Evolutionary conservation across 1,140 invertebrate species (phyloP).

Genomic region (Camponotus pennsylvanicus): DNA sequence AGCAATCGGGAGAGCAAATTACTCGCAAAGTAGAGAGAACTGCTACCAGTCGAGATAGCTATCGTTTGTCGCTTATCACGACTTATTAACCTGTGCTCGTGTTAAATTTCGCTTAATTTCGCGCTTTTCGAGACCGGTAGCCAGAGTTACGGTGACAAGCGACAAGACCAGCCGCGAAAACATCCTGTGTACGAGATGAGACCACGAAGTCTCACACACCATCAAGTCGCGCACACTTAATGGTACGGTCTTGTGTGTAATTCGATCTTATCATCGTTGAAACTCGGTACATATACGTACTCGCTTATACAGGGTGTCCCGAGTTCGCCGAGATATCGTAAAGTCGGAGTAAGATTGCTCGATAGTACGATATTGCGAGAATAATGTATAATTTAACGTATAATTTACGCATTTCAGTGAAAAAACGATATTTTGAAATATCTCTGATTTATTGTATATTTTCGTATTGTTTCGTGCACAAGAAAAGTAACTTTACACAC

Average conservation of each 20-base stretch:
- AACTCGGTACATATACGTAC: slow-evolving; percentile 11
- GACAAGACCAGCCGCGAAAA: slow-evolving; percentile 6
- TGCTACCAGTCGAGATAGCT: neutral
- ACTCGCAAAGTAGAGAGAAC: neutral
- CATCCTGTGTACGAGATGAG: slow-evolving; percentile 1
- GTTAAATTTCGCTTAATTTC: slow-evolving; percentile 47
- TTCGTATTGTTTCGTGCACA: neutral
- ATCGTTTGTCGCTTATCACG: slow-evolving; percentile 5
- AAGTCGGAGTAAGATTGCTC: neutral
- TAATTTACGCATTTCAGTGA: neutral
- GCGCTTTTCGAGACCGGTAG: neutral
- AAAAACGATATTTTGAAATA: neutral
- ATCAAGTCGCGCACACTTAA: slow-evolving; percentile 11
- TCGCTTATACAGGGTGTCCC: slow-evolving; percentile 23
- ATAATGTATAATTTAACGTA: slow-evolving; percentile 2
- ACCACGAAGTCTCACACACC: neutral
- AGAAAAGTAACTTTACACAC: neutral
- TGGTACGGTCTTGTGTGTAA: slow-evolving; percentile 24
- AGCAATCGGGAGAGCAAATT: slow-evolving; percentile 11
- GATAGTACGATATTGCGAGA: neutral
- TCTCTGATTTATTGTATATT: neutral
- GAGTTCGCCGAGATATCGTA: neutral
- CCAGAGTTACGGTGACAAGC: slow-evolving; percentile 21
- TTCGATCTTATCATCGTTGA: slow-evolving; percentile 44
- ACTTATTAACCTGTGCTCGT: slow-evolving; percentile 21